These are phyloP conservation scores for Oxycera nigricornis DNA, from an alignment of 2,888 invertebrate species.

Conservation along the genomic window DNA sequence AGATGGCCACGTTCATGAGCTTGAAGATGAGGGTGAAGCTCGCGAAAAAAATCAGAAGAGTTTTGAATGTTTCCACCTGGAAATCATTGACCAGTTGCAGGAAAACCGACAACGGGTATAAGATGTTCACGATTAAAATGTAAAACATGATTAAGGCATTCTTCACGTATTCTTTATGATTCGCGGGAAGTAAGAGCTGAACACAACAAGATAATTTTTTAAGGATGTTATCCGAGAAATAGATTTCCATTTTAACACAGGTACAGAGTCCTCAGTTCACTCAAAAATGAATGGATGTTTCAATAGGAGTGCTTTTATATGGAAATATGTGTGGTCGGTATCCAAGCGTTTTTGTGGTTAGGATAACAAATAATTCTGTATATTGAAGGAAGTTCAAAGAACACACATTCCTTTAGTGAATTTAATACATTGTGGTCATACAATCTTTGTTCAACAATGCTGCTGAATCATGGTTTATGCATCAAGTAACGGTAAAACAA, in stretches of 20 bases:
- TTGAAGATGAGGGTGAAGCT: background rate
- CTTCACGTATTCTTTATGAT: background rate
- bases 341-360: conserved; percentile 1
- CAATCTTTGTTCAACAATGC: too few relatives aligned
- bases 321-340: too few relatives aligned
- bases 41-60: background rate
- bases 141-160: background rate
- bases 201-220: background rate
- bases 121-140: background rate
- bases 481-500: too few relatives aligned
- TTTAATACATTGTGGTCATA: too few relatives aligned
- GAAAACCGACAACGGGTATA: background rate
- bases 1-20: background rate
- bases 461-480: too few relatives aligned
- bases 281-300: background rate
- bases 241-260: background rate
- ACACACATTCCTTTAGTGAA: too few relatives aligned
- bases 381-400: too few relatives aligned
- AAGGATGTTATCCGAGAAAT: background rate
- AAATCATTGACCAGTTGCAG: background rate
- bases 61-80: background rate
- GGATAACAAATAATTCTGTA: background rate
- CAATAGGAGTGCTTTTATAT: background rate
- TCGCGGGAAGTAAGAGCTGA: background rate
- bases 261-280: background rate